Evolutionary conservation across 2,797 vertebrate genomes (phyloP).

Genomic region (Propithecus deckenii): DNA sequence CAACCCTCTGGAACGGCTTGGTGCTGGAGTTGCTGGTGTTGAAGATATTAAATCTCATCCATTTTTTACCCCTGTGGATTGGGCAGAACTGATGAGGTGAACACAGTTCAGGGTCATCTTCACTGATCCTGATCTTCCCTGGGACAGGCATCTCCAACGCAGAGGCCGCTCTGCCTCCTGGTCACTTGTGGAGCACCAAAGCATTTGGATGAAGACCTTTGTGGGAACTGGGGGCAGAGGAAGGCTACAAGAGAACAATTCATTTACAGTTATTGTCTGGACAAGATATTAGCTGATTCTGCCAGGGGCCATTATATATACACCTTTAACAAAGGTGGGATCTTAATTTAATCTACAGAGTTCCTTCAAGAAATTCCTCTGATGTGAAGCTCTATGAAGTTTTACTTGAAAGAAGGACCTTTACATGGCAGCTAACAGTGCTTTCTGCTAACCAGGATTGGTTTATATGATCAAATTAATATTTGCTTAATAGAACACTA

Average conservation of each 20-base stretch:
- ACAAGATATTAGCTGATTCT: constrained; percentile 59
- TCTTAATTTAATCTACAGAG: constrained; percentile 49
- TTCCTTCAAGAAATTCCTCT: constrained; percentile 56
- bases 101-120: neutral
- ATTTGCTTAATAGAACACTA: constrained; percentile 78
- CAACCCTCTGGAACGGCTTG: constrained; percentile 95
- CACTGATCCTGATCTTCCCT: constrained; percentile 62
- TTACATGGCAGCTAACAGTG: constrained; percentile 75
- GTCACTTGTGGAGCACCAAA: constrained; percentile 20
- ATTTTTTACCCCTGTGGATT: constrained; percentile 93
- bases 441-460: constrained; percentile 63
- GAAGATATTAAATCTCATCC: constrained; percentile 99
- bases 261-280: constrained; percentile 21
- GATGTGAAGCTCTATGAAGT: constrained; percentile 23
- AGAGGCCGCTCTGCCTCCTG: constrained; percentile 42
- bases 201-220: neutral
- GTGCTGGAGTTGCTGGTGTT: constrained; percentile 93
- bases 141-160: constrained; percentile 50
- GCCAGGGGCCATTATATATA: neutral
- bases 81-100: constrained; percentile 90
- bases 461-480: constrained; percentile 59
- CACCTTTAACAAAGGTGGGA: constrained; percentile 45
- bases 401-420: constrained; percentile 66
- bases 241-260: constrained; percentile 55
- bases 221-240: constrained; percentile 22